Percentiles rank a stretch among this genome's conserved stretches.
These are phyloP conservation scores for Microctonus brassicae DNA, from an alignment of 2,888 invertebrate species.

Conservation along the genomic window DNA sequence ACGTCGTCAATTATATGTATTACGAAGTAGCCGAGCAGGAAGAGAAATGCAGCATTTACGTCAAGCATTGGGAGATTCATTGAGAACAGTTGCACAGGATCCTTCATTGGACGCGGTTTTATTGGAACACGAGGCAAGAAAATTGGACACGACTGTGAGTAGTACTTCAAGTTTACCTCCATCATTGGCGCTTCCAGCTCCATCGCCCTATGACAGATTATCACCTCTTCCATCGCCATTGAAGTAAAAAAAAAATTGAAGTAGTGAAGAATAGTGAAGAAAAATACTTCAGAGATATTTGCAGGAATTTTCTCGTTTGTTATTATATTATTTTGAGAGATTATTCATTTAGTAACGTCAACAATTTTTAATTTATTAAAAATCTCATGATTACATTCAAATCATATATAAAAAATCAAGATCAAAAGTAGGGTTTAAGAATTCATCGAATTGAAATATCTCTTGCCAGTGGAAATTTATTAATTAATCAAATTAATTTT, in stretches of 20 bases:
- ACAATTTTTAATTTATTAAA: neutral
- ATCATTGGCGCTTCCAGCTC: conserved; percentile 60
- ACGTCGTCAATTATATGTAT: conserved; percentile 88
- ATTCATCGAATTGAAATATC: neutral
- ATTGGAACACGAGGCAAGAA: conserved; percentile 91
- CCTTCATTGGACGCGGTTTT: conserved; percentile 88
- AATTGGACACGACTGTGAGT: conserved; percentile 72
- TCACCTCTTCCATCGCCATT: conserved; percentile 59
- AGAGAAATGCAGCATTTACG: conserved; percentile 91
- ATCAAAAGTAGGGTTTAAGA: neutral
- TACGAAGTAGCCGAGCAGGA: conserved; percentile 87
- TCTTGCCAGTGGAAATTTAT: conserved; percentile 16
- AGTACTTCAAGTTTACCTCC: conserved; percentile 64
- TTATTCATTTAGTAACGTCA: conserved; percentile 7
- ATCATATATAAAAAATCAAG: neutral
- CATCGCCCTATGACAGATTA: conserved; percentile 56
- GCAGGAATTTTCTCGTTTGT: conserved; percentile 17
- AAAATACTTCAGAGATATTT: neutral
- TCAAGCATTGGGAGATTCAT: conserved; percentile 82
- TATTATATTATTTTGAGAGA: conserved; percentile 3
- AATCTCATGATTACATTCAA: neutral
- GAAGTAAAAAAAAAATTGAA: conserved; percentile 44
- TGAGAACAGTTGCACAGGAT: conserved; percentile 85
- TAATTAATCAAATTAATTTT: neutral
- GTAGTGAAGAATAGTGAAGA: neutral